Evolutionary conservation across 2,888 invertebrate genomes (phyloP).

Genomic region (Cataglyphis rosenhaueri): DNA sequence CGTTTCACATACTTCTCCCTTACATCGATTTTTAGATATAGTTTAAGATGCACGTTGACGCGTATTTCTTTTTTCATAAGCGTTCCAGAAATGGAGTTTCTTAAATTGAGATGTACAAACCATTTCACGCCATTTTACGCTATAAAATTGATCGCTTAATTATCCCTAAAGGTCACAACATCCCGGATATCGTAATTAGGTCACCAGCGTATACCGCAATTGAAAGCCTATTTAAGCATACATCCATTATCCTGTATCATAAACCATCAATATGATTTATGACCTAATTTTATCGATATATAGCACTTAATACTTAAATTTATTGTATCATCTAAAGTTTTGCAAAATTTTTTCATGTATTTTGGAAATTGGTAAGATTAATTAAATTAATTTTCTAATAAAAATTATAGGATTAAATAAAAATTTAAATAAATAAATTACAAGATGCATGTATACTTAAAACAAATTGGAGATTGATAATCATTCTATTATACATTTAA

Average conservation of each 20-base stretch:
- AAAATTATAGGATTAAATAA: background rate
- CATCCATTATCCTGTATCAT: conserved; percentile 11
- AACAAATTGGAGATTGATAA: background rate
- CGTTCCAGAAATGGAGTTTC: conserved; percentile 10
- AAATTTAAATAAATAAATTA: background rate
- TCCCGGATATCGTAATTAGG: conserved; percentile 40
- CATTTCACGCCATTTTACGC: background rate
- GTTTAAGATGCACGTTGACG: conserved; percentile 16
- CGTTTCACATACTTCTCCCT: background rate
- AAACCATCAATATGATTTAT: background rate
- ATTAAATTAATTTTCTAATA: background rate
- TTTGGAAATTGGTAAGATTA: background rate
- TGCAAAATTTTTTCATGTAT: background rate
- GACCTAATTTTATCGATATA: background rate
- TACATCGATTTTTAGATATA: conserved; percentile 23
- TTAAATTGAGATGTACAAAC: conserved; percentile 12
- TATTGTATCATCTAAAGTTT: background rate
- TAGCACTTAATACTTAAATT: background rate
- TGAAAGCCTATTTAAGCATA: conserved; percentile 26
- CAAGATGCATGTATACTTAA: background rate
- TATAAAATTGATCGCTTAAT: conserved; percentile 29
- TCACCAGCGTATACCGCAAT: conserved; percentile 14
- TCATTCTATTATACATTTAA: background rate
- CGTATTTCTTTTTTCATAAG: conserved; percentile 35
- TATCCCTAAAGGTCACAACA: conserved; percentile 34